These are phyloP conservation scores for Hippasteria phrygiana DNA, from an alignment of 53 echinoderm and acorn worm genomes.

Conservation along the genomic window DNA sequence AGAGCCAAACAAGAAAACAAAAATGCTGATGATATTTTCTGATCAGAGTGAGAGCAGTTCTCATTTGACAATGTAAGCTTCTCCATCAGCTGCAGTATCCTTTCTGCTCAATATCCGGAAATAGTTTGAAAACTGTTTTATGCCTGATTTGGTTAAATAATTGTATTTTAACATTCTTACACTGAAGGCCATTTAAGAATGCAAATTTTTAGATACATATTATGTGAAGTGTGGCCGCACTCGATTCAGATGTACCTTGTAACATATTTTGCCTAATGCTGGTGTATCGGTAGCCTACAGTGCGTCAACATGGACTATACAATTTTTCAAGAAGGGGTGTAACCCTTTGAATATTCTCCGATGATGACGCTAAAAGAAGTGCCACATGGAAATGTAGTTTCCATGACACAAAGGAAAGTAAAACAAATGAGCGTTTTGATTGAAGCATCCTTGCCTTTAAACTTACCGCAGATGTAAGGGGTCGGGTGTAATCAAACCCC, in stretches of 20 bases:
- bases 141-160: too few relatives aligned
- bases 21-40: too few relatives aligned
- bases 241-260: neutral
- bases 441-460: constrained; percentile 14
- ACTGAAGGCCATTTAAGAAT: too few relatives aligned
- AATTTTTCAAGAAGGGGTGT: constrained; percentile 18
- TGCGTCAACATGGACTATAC: neutral
- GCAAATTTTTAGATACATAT: too few relatives aligned
- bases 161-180: too few relatives aligned
- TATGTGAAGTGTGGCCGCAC: neutral
- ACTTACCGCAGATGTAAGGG: constrained; percentile 20
- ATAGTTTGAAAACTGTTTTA: too few relatives aligned
- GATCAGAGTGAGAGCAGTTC: too few relatives aligned
- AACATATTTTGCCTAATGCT: neutral
- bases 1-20: too few relatives aligned
- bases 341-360: neutral
- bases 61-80: too few relatives aligned
- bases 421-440: neutral
- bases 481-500: neutral
- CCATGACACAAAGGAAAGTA: neutral
- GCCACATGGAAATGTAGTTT: neutral
- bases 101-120: too few relatives aligned
- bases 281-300: neutral
- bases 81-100: too few relatives aligned
- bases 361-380: neutral